Evolutionary conservation across 2,797 vertebrate species (phyloP).

Genomic region (Gadopsis bispinosus): DNA sequence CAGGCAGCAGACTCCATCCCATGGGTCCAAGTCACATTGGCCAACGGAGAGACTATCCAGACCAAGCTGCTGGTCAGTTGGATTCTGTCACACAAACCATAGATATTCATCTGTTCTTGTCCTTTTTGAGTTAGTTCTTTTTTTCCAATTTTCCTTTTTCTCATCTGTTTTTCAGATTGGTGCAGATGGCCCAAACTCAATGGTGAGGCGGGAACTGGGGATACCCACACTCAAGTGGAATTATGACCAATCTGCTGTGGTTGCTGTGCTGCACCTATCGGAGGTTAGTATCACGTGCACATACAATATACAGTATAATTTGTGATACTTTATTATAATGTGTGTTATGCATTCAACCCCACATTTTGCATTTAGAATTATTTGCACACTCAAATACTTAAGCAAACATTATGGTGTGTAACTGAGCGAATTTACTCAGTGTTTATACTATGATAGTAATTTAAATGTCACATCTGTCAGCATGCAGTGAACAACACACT

Average conservation of each 20-base stretch:
- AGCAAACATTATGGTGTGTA: slow-evolving; percentile 22
- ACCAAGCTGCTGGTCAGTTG: slow-evolving; percentile 94
- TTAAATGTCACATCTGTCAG: slow-evolving; percentile 37
- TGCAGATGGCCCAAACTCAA: slow-evolving; percentile 94
- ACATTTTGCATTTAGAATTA: neutral
- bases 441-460: slow-evolving; percentile 36
- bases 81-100: neutral
- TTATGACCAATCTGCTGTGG: slow-evolving; percentile 96
- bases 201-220: slow-evolving; percentile 88
- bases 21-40: slow-evolving; percentile 93
- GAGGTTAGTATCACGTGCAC: slow-evolving; percentile 84
- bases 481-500: slow-evolving; percentile 41
- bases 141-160: neutral
- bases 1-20: slow-evolving; percentile 86
- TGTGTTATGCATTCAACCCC: neutral
- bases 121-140: neutral
- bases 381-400: slow-evolving; percentile 11
- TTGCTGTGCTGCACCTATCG: slow-evolving; percentile 94
- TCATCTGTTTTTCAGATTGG: slow-evolving; percentile 87
- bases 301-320: neutral
- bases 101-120: neutral
- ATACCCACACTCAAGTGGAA: slow-evolving; percentile 92
- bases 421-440: slow-evolving; percentile 6
- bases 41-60: slow-evolving; percentile 90
- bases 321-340: neutral